phyloP scores from a whole-genome alignment of 2,888 invertebrate genomes.

The Thymelicus sylvestris region DNA sequence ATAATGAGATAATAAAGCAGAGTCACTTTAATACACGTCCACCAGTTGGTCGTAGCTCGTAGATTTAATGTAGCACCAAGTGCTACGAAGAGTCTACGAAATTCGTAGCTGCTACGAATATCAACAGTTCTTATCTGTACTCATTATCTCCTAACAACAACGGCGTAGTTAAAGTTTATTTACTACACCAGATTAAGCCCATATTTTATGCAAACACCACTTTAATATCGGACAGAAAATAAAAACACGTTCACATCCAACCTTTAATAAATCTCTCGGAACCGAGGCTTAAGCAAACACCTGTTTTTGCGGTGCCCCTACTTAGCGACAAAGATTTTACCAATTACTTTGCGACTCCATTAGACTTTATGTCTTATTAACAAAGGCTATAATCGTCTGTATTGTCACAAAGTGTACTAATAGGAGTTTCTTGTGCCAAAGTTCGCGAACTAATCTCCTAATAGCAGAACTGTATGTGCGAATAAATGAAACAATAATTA shows the following conservation, averaged over 20 bases:
- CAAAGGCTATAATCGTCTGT: conserved; percentile 33
- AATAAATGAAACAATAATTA: conserved; percentile 57
- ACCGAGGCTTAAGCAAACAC: conserved; percentile 46
- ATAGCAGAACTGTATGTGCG: conserved; percentile 58
- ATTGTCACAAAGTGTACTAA: conserved; percentile 45
- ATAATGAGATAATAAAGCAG: no score
- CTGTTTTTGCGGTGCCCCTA: conserved; percentile 53
- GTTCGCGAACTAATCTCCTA: conserved; percentile 69
- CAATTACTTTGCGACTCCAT: conserved; percentile 7
- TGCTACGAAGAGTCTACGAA: conserved; percentile 3
- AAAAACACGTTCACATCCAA: conserved; percentile 26
- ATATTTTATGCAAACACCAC: conserved; percentile 37
- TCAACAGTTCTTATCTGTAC: conserved; percentile 5
- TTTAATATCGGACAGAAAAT: conserved; percentile 47
- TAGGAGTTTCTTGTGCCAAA: conserved; percentile 57
- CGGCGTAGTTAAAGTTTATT: conserved; percentile 6
- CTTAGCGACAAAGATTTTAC: conserved; percentile 23
- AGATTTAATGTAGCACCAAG: not conserved
- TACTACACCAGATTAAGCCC: conserved; percentile 16
- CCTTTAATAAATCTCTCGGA: conserved; percentile 47
- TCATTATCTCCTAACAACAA: conserved; percentile 17
- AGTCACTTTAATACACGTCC: no score
- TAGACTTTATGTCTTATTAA: conserved; percentile 30
- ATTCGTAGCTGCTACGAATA: not conserved
- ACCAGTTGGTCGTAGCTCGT: not conserved